phyloP scores from a whole-genome alignment of 2,888 invertebrate genomes.

The Acrobasis consociella region DNA sequence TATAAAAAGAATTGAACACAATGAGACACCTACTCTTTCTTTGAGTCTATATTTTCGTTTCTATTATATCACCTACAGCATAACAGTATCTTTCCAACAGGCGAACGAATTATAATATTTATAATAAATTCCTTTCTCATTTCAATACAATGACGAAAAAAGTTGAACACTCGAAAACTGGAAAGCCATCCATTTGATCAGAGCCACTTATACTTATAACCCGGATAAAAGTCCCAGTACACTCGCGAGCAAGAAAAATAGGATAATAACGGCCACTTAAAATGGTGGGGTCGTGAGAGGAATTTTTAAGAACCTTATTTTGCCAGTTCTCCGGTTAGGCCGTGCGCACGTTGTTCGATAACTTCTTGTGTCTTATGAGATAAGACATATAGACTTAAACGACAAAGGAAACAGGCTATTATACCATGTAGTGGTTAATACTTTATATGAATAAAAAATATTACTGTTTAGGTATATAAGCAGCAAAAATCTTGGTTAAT shows the following conservation, averaged over 20 bases:
- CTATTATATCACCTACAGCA: no score
- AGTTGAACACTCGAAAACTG: not conserved
- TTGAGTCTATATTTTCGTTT: no score
- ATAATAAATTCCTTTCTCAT: no score
- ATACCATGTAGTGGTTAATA: no score
- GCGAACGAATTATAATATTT: no score
- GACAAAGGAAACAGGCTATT: no score
- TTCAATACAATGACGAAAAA: not conserved
- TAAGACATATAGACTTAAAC: not conserved
- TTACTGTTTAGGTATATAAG: no score
- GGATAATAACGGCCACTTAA: constrained; percentile 62
- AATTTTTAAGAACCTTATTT: constrained; percentile 53
- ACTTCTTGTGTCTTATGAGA: not conserved
- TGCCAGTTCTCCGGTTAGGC: constrained; percentile 25
- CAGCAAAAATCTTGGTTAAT: no score
- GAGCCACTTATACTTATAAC: constrained; percentile 31
- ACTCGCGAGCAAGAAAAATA: constrained; percentile 53
- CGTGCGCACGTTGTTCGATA: not conserved
- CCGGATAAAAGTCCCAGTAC: constrained; percentile 38
- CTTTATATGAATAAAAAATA: no score
- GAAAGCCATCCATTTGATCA: constrained; percentile 13
- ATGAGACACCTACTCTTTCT: no score
- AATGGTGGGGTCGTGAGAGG: constrained; percentile 53
- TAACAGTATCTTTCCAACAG: no score
- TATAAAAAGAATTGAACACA: no score